phyloP scores from a whole-genome alignment of 1,140 invertebrate genomes.

The Oscheius sp. region DNA sequence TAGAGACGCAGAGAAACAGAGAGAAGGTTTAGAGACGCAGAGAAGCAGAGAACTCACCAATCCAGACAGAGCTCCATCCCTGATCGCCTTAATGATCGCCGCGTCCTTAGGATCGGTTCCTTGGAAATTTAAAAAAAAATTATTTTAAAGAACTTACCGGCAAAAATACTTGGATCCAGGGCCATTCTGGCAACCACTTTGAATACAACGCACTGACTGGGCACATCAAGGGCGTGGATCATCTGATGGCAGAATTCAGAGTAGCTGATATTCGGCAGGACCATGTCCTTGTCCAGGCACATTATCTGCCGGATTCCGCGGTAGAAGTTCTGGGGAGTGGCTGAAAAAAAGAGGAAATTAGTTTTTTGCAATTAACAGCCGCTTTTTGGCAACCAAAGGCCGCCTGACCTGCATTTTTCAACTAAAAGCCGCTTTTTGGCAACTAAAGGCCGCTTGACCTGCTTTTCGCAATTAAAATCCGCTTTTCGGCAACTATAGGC shows the following conservation, averaged over 20 bases:
- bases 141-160: background rate
- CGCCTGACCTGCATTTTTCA: too few relatives aligned
- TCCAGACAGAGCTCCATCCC: background rate
- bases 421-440: too few relatives aligned
- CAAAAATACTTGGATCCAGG: background rate
- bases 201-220: conserved; percentile 6
- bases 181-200: background rate
- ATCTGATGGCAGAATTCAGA: conserved; percentile 21
- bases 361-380: too few relatives aligned
- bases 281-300: conserved; percentile 8
- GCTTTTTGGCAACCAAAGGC: too few relatives aligned
- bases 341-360: too few relatives aligned
- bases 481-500: too few relatives aligned
- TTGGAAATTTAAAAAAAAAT: background rate
- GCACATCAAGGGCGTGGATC: conserved; percentile 1
- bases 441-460: too few relatives aligned
- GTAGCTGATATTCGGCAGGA: background rate
- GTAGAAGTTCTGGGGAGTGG: conserved; percentile 18
- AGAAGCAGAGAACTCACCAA: background rate
- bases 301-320: conserved; percentile 19
- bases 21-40: too few relatives aligned
- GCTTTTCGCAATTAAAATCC: too few relatives aligned
- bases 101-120: background rate
- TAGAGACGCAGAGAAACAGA: too few relatives aligned
- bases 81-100: background rate